Evolutionary conservation across 2,113 vertebrate species (phyloP).

Genomic region (Grammomys dolichurus): DNA sequence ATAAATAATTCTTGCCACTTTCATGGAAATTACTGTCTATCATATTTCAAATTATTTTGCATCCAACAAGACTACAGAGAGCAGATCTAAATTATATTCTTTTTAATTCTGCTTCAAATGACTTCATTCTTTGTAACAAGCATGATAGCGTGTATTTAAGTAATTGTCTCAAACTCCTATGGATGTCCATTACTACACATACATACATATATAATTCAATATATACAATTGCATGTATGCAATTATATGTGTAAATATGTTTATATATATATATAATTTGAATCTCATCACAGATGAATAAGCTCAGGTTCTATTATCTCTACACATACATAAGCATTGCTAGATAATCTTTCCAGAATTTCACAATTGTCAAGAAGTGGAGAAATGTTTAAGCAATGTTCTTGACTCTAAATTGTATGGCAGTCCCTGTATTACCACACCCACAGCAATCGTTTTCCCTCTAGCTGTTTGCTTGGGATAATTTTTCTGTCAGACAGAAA

Average conservation of each 20-base stretch:
- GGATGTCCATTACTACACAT: not conserved
- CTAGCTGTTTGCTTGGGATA: no score
- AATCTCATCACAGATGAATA: conserved; percentile 28
- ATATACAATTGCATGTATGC: not conserved
- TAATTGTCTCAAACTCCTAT: conserved; percentile 15
- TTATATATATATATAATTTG: conserved; percentile 29
- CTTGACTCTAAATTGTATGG: not conserved
- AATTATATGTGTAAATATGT: not conserved
- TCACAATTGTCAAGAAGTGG: not conserved
- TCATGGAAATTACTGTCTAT: not conserved
- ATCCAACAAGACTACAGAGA: conserved; percentile 10
- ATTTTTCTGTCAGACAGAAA: no score
- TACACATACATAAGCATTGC: not conserved
- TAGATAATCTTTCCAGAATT: not conserved
- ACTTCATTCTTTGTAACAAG: conserved; percentile 53
- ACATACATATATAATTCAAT: not conserved
- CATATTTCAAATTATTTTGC: conserved; percentile 33
- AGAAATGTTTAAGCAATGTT: not conserved
- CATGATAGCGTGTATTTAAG: not conserved
- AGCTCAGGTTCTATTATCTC: not conserved
- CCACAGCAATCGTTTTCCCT: not conserved
- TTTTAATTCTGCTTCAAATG: conserved; percentile 55
- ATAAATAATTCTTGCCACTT: not conserved
- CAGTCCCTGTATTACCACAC: not conserved
- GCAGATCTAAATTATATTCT: conserved; percentile 6